Base-by-base conservation (phyloP, 2,113 vertebrate species). In the Hylia prasina region DNA sequence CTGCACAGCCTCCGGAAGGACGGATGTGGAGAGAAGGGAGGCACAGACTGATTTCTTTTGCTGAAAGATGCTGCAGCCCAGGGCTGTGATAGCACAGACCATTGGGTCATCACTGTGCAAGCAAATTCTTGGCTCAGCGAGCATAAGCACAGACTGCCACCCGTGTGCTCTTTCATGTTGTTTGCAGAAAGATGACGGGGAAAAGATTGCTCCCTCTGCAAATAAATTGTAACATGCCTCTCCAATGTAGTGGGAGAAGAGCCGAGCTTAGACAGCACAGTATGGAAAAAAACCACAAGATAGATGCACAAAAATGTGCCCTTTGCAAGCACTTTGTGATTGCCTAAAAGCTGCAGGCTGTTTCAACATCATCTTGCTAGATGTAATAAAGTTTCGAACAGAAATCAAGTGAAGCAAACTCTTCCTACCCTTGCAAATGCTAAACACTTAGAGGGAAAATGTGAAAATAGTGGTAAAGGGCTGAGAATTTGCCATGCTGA, bases 131-230 rank as follows among this genome's bases (percentile, higher is more conserved):
- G 77, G 48, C 69, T 86, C 39, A 51, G 37, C 19, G 80, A 50
- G 45, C n/a, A 17, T 13, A 39, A 70, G 61, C 70, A 5, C 0
- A 14, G 81, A 21, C 39, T 64, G 85, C 54, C 58, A 30, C 51
- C n/a, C 53, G 7, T 92, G 80, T 78, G 86, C 56, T 73, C 61
- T 83, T 71, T 60, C 66, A 44, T 68, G 20, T 45, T 90, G 64
- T 90, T 78, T 60, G 35, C 9, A 0, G 69, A 57, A 71, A 90
- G 90, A 35, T 35, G 48, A 45, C 2, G 3, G 56, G 51, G 72
- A 66, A 78, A 40, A 51, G 70, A 81, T 78, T 93, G 82, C 80
- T 95, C 69, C 31, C 79, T 88, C 82, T 89, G 90, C 88, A 92
- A 93, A 90, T 90, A 58, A 84, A 88, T 93, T 80, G 70, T 54